Percentiles rank a stretch among this genome's conserved stretches.
Evolutionary conservation across 2,888 invertebrate genomes (phyloP).

Genomic region (Euclidia mi): DNA sequence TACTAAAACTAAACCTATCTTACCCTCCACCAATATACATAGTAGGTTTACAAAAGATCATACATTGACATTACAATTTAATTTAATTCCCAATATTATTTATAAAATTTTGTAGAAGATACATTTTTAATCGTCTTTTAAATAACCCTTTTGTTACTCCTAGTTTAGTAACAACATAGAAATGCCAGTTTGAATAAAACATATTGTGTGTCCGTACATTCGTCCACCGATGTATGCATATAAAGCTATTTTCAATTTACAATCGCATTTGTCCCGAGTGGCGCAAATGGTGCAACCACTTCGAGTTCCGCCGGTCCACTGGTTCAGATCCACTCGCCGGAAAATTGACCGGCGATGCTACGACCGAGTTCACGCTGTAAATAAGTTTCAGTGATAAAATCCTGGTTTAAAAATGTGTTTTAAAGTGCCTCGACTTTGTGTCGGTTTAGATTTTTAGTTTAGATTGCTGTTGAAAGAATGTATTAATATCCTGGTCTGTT

Average conservation of each 20-base stretch:
- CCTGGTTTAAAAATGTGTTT: not conserved
- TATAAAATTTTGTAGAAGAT: no score
- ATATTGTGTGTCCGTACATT: conserved; percentile 38
- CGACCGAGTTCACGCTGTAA: conserved; percentile 10
- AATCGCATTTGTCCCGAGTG: conserved; percentile 37
- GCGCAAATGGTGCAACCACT: conserved; percentile 40
- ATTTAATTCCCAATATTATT: no score
- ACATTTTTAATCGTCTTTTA: no score
- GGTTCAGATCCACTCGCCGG: conserved; percentile 34
- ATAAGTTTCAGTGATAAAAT: conserved; percentile 16
- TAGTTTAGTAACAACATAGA: conserved; percentile 25
- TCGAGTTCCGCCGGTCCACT: conserved; percentile 7
- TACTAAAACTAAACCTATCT: no score
- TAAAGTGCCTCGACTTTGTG: not conserved
- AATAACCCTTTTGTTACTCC: no score
- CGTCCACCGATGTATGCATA: conserved; percentile 51
- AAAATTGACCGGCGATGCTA: conserved; percentile 40
- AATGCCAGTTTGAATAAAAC: conserved; percentile 29
- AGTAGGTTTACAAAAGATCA: no score
- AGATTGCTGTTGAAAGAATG: no score
- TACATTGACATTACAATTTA: no score
- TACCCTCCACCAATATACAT: no score
- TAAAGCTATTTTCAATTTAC: conserved; percentile 63
- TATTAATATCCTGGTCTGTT: no score
- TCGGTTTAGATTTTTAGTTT: no score